Evolutionary conservation across 2,797 vertebrate species (phyloP).

Genomic region (Corythornis leucogaster): DNA sequence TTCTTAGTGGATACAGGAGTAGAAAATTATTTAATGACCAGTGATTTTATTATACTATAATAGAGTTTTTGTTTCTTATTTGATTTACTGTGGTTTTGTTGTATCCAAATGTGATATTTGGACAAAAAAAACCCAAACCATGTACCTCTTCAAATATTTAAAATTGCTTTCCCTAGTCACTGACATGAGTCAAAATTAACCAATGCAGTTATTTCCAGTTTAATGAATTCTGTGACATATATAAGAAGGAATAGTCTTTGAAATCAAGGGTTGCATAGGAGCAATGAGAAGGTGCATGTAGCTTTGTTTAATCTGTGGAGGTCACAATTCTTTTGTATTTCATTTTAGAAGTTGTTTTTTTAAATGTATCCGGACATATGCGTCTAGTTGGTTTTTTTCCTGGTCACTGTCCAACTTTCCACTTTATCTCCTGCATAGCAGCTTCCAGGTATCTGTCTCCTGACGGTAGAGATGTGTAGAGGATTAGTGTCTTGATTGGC

Average conservation of each 20-base stretch:
- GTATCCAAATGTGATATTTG: not conserved
- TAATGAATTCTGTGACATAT: not conserved
- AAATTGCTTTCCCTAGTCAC: not conserved
- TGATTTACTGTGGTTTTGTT: not conserved
- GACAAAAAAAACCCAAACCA: not conserved
- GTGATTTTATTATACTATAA: not conserved
- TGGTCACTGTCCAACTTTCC: conserved; percentile 58
- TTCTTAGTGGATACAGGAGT: not conserved
- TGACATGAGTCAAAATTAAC: not conserved
- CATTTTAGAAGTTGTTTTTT: not conserved
- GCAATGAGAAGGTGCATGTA: not conserved
- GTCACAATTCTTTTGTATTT: not conserved
- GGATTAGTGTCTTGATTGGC: conserved; percentile 83
- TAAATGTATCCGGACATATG: conserved; percentile 19
- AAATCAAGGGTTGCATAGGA: not conserved
- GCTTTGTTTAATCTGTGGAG: not conserved
- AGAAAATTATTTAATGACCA: not conserved
- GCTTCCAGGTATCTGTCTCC: conserved; percentile 83
- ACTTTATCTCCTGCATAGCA: conserved; percentile 82
- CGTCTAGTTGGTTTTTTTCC: conserved; percentile 50
- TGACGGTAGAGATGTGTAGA: conserved; percentile 84
- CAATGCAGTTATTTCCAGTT: not conserved
- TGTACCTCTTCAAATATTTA: not conserved
- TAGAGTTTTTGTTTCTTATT: not conserved
- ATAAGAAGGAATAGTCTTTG: not conserved